Conservation (phyloP, 2,888 invertebrate species). For the Baccha elongata region DNA sequence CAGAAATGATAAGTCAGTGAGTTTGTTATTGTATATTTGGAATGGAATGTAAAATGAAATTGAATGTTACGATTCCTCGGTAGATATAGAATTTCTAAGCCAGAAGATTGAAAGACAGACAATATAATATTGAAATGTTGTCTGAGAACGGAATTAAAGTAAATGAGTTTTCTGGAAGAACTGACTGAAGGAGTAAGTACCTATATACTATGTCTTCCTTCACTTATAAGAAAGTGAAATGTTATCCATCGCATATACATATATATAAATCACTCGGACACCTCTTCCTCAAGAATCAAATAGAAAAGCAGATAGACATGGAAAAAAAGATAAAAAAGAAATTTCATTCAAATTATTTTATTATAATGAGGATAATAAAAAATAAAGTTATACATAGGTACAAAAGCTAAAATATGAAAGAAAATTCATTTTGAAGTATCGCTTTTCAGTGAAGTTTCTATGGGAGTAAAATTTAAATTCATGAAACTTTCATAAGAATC, state of each 20-base stretch:
- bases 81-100: neutral
- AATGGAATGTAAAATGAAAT: conserved; percentile 29
- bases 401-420: no score
- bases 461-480: no score
- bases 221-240: neutral
- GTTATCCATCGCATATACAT: neutral
- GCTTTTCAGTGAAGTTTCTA: no score
- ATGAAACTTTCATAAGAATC: no score
- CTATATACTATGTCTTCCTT: neutral
- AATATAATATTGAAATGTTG: conserved; percentile 53
- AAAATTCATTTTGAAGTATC: no score
- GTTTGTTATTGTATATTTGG: conserved; percentile 5
- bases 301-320: no score
- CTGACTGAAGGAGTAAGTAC: conserved; percentile 61
- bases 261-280: conserved; percentile 4
- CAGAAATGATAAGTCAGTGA: neutral
- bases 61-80: conserved; percentile 27
- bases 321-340: neutral
- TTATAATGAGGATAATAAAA: neutral
- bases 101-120: conserved; percentile 6
- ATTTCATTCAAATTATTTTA: conserved; percentile 1
- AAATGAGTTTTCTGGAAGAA: conserved; percentile 29
- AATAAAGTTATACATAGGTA: no score
- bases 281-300: neutral
- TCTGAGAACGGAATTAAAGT: conserved; percentile 43